phyloP scores from a whole-genome alignment of 1,140 invertebrate species.

The Drosophila simulans region DNA sequence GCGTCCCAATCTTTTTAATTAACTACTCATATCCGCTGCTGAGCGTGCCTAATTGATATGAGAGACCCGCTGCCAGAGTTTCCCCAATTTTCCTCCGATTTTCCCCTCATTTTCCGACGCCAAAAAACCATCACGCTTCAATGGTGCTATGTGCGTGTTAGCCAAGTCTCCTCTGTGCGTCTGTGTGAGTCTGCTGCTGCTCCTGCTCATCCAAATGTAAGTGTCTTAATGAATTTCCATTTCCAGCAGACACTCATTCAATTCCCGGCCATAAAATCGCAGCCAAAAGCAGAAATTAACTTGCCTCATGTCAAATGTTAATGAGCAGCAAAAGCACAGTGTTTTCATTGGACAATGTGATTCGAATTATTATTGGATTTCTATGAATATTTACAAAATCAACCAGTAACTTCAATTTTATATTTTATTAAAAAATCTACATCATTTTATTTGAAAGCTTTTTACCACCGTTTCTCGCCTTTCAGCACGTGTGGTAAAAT shows the following conservation, averaged over 20 bases:
- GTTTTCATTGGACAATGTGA: slow-evolving; percentile 1
- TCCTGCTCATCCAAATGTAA: slow-evolving; percentile 11
- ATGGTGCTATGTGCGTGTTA: slow-evolving; percentile 47
- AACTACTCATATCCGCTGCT: slow-evolving; percentile 78
- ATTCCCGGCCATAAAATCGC: slow-evolving; percentile 43
- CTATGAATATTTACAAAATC: background rate
- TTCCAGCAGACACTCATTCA: slow-evolving; percentile 54
- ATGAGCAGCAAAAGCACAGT: slow-evolving; percentile 43
- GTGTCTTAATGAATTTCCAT: slow-evolving; percentile 76
- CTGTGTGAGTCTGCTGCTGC: slow-evolving; percentile 17
- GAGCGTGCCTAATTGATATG: slow-evolving; percentile 78
- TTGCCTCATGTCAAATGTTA: slow-evolving; percentile 59
- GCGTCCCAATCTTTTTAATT: slow-evolving; percentile 77
- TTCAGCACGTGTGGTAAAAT: background rate
- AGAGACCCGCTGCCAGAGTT: slow-evolving; percentile 22
- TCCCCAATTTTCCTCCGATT: background rate
- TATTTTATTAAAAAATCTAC: too few relatives aligned
- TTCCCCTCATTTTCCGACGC: background rate
- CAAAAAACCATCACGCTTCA: slow-evolving; percentile 26
- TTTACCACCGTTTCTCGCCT: background rate
- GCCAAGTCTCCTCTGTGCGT: background rate
- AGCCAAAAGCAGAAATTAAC: slow-evolving; percentile 46
- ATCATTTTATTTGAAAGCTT: background rate
- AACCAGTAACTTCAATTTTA: too few relatives aligned
- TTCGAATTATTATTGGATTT: too few relatives aligned